A percentile compares a stretch with the other conserved stretches of the same genome.
These are phyloP conservation scores for Rhopalosiphum padi DNA, from an alignment of 1,140 invertebrate genomes.

Conservation along the genomic window DNA sequence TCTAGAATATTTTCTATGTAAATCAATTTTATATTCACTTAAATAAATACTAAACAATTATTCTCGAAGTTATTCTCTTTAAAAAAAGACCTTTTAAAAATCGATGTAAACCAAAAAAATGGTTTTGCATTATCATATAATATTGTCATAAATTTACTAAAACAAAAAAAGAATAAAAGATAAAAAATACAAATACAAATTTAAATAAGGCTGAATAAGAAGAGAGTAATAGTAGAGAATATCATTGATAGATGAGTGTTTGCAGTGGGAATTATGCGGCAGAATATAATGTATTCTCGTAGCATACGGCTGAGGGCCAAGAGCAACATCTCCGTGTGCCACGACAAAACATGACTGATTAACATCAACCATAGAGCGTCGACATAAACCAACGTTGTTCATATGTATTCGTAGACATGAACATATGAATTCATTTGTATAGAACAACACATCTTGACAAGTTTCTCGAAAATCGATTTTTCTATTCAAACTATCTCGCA, in stretches of 20 bases:
- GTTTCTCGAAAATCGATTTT: slow-evolving; percentile 27
- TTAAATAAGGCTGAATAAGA: neutral
- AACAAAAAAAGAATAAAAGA: neutral
- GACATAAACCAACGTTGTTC: neutral
- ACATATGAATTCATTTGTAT: slow-evolving; percentile 28
- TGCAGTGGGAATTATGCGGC: slow-evolving; percentile 49
- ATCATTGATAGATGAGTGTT: slow-evolving; percentile 42
- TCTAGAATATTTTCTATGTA: neutral
- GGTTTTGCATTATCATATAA: neutral
- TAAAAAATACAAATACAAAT: neutral
- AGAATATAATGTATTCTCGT: slow-evolving; percentile 42
- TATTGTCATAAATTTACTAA: neutral
- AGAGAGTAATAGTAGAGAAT: neutral
- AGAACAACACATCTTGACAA: neutral
- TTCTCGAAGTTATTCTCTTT: neutral
- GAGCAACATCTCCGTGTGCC: slow-evolving; percentile 27
- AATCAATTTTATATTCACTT: neutral
- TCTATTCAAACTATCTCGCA: neutral
- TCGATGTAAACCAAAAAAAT: neutral
- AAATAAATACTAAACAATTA: neutral
- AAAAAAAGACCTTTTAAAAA: neutral
- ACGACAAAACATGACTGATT: slow-evolving; percentile 53
- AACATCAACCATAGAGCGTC: slow-evolving; percentile 31
- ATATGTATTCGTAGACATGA: slow-evolving; percentile 33
- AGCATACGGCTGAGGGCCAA: slow-evolving; percentile 8